phyloP scores from a whole-genome alignment of 2,113 vertebrate genomes.

The Oreotrochilus melanogaster region DNA sequence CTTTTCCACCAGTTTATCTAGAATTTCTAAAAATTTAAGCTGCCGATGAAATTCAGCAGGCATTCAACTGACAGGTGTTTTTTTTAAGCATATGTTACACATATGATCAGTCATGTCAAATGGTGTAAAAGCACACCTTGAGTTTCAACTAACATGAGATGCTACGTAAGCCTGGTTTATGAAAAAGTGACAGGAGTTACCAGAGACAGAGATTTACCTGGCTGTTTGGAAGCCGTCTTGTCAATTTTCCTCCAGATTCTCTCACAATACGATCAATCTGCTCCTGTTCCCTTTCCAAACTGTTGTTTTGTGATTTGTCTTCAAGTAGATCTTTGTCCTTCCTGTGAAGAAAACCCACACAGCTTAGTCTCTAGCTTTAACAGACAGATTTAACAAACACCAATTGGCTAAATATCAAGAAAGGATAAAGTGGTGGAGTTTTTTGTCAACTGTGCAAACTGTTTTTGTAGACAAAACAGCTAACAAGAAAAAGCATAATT shows the following conservation, averaged over 20 bases:
- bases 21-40: background rate
- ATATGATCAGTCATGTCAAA: background rate
- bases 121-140: background rate
- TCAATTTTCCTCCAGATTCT: slow-evolving; percentile 93
- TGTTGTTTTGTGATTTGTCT: slow-evolving; percentile 81
- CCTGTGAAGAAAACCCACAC: slow-evolving; percentile 71
- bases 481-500: background rate
- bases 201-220: slow-evolving; percentile 76
- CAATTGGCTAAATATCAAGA: background rate
- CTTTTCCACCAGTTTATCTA: background rate
- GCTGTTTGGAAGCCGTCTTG: slow-evolving; percentile 84
- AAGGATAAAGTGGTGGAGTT: background rate
- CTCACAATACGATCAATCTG: slow-evolving; percentile 90
- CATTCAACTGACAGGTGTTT: background rate
- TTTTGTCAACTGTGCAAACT: background rate
- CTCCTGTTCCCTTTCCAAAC: slow-evolving; percentile 88
- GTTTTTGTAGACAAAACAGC: background rate
- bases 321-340: slow-evolving; percentile 88
- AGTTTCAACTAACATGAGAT: background rate
- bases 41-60: background rate
- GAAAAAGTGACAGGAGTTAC: background rate
- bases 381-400: background rate
- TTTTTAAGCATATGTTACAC: background rate
- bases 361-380: background rate
- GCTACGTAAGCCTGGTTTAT: background rate